Percentiles rank a stretch among this genome's conserved stretches.
Evolutionary conservation across 2,797 vertebrate species (phyloP).

Genomic region (Clarias pachynema): DNA sequence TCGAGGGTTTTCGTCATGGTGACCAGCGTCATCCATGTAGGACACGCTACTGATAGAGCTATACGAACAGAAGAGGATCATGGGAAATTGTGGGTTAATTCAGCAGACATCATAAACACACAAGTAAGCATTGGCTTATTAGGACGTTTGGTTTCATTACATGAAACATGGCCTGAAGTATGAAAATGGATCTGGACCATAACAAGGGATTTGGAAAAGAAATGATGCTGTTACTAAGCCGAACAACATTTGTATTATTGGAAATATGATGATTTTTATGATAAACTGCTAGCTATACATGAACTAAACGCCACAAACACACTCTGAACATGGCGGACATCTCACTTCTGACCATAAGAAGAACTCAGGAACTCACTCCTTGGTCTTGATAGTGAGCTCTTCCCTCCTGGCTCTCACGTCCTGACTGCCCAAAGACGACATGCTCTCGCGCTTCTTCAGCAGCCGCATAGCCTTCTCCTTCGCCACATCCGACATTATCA

Average conservation of each 20-base stretch:
- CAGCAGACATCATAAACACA: background rate
- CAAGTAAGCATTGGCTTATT: background rate
- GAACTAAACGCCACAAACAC: too few relatives aligned
- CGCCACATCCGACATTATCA: slow-evolving; percentile 72
- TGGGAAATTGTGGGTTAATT: background rate
- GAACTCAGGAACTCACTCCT: slow-evolving; percentile 72
- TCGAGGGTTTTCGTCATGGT: slow-evolving; percentile 71
- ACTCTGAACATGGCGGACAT: background rate
- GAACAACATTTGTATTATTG: background rate
- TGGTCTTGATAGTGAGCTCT: slow-evolving; percentile 67
- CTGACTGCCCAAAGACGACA: slow-evolving; percentile 71
- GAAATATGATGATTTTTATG: background rate
- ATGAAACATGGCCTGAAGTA: background rate
- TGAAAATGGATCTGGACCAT: background rate
- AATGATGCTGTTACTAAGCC: background rate
- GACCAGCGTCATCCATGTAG: slow-evolving; percentile 76
- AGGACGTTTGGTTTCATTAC: background rate
- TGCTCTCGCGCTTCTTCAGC: slow-evolving; percentile 72
- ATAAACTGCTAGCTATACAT: background rate
- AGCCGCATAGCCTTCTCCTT: slow-evolving; percentile 71
- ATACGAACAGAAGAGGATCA: slow-evolving; percentile 14
- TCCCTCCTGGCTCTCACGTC: slow-evolving; percentile 66
- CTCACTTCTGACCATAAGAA: background rate
- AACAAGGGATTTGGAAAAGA: background rate
- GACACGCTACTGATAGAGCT: slow-evolving; percentile 80